Base-by-base conservation (phyloP, 2,888 invertebrate genomes). In the Ferrisia virgata region DNA sequence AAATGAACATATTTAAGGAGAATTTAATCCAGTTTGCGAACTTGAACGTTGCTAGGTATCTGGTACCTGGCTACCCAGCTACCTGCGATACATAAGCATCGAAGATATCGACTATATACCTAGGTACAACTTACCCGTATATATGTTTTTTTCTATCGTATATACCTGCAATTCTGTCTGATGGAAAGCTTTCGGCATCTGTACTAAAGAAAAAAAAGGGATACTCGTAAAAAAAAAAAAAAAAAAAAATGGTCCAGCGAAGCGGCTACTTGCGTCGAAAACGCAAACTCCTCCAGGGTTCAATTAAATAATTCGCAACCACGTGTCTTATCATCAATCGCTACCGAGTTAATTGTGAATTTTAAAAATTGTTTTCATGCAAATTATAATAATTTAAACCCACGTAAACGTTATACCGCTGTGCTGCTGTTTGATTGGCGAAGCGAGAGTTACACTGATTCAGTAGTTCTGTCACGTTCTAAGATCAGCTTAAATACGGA, bases 281-380 rank as follows among this genome's bases (percentile, higher is more conserved):
- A 0, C 8, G 18, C n/a, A n/a, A 33, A 36, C 36, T 36, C 72
- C 72, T 36, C 72, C n/a, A 76, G 36, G 33, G 72, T 76, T 76
- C 36, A 76, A 76, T 76, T 76, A 76, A 76, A 76, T 28, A 28
- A 25, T 76, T 36, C 36, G 72, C 11, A 18, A 18, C n/a, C 72
- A 76, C 72, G 72, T 76, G 72, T 36, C 36, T 76, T 76, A 76
- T 76, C 72, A 36, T 36, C 72, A 76, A 76, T 76, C 72, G 72
- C 72, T 76, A 76, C 72, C 36, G 36, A 36, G 72, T 76, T 76
- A 36, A 76, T 76, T 76, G 22, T 76, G 36, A 76, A 76, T 76
- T 76, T 76, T 33, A 76, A 76, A 76, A 36, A 76, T 76, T 76
- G 33, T 36, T 33, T 76, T 33, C 72, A 76, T 28, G 72, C 36